These are phyloP conservation scores for Prunella himalayana DNA, from an alignment of 2,113 vertebrate genomes.

Conservation along the genomic window DNA sequence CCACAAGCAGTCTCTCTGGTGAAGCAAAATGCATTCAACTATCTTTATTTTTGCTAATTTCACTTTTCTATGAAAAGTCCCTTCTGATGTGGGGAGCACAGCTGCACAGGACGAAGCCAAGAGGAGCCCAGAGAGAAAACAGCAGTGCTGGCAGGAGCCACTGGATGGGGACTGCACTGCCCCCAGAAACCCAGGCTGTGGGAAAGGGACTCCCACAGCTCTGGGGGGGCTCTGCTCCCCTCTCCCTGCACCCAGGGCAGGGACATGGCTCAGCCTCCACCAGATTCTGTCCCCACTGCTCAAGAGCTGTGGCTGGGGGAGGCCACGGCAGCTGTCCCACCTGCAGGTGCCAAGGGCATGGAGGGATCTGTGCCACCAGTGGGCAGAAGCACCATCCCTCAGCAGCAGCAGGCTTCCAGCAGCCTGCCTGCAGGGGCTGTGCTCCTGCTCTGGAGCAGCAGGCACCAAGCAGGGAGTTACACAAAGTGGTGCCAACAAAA, in stretches of 20 bases:
- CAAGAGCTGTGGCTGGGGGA: accelerated
- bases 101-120: constrained; percentile 31
- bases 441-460: neutral
- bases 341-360: neutral
- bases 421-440: accelerated
- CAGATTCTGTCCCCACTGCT: accelerated
- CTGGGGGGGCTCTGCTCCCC: neutral
- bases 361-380: accelerated
- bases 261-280: accelerated
- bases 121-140: neutral
- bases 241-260: accelerated
- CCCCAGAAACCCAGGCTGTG: neutral
- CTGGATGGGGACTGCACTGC: accelerated
- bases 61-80: constrained; percentile 13
- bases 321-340: neutral
- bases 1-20: constrained; percentile 38
- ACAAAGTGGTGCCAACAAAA: neutral
- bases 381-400: neutral
- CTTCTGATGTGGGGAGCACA: constrained; percentile 35
- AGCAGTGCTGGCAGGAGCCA: accelerated
- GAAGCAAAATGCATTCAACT: constrained; percentile 8
- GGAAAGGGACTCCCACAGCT: neutral
- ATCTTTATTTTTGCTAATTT: constrained; percentile 48
- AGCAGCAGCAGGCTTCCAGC: neutral
- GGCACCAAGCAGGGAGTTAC: neutral